These are phyloP conservation scores for Pteronura brasiliensis DNA, from an alignment of 2,113 vertebrate species.

Conservation along the genomic window DNA sequence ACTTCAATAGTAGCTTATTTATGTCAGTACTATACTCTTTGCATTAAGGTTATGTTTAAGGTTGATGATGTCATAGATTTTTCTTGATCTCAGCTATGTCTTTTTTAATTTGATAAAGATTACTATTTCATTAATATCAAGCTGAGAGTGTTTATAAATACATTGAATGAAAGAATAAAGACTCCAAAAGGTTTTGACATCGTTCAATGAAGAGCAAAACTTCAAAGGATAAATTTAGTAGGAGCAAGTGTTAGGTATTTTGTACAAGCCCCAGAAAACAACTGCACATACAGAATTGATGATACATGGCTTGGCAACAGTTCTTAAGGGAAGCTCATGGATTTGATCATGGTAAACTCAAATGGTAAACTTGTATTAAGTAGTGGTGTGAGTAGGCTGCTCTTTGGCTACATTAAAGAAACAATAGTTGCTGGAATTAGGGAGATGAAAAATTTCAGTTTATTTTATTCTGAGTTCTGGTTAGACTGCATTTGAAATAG, in stretches of 20 bases:
- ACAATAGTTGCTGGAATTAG: neutral
- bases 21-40: neutral
- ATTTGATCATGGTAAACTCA: neutral
- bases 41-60: slow-evolving; percentile 26
- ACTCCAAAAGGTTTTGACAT: slow-evolving; percentile 5
- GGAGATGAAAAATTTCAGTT: neutral
- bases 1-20: neutral
- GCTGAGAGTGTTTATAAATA: neutral
- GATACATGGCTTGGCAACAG: neutral
- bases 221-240: neutral
- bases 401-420: neutral
- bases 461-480: neutral
- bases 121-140: slow-evolving; percentile 26
- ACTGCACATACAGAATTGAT: neutral
- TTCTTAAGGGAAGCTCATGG: neutral
- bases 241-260: neutral
- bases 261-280: neutral
- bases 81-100: neutral
- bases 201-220: slow-evolving; percentile 6
- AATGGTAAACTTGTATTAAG: neutral
- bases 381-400: neutral
- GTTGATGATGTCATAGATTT: neutral
- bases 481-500: neutral
- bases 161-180: neutral
- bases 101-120: slow-evolving; percentile 6